Evolutionary conservation across 1,140 invertebrate genomes (phyloP).

Genomic region (Drosophila kepulauana): DNA sequence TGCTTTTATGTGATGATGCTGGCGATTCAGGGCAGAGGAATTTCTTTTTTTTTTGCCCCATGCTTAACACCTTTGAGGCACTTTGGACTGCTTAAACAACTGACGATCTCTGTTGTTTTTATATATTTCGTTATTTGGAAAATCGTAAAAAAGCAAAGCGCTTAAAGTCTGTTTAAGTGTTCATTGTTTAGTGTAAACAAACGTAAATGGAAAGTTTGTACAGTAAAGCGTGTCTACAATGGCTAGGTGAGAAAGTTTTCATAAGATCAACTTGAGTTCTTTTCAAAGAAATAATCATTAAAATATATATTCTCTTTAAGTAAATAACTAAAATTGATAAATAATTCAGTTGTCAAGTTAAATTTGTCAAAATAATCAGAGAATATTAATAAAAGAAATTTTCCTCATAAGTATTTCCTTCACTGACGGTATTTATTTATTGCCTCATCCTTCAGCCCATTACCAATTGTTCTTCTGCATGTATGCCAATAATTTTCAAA

Average conservation of each 20-base stretch:
- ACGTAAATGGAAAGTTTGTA: slow-evolving; percentile 21
- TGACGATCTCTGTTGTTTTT: slow-evolving; percentile 40
- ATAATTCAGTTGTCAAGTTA: too few species aligned
- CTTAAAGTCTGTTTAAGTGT: slow-evolving; percentile 75
- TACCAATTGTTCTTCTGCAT: too few species aligned
- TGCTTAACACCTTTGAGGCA: slow-evolving; percentile 46
- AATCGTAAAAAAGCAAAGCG: slow-evolving; percentile 68
- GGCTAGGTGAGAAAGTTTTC: not conserved
- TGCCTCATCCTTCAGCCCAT: too few species aligned
- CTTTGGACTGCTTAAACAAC: slow-evolving; percentile 45
- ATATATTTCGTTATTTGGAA: slow-evolving; percentile 70
- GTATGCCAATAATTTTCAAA: too few species aligned
- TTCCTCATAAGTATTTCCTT: too few species aligned
- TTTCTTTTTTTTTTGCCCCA: not conserved
- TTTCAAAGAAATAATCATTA: not conserved
- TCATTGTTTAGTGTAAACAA: slow-evolving; percentile 72
- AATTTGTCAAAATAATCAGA: too few species aligned
- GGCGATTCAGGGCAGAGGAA: not conserved
- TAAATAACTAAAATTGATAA: too few species aligned
- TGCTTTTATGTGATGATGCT: not conserved
- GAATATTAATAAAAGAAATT: too few species aligned
- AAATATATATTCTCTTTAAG: not conserved
- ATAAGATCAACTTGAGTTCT: not conserved
- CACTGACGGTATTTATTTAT: too few species aligned
- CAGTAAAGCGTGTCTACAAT: slow-evolving; percentile 17